Evolutionary conservation across 2,797 vertebrate genomes (phyloP), one percentile per base, ranked within the genome.

Genomic region (Ciconia nigra): DNA sequence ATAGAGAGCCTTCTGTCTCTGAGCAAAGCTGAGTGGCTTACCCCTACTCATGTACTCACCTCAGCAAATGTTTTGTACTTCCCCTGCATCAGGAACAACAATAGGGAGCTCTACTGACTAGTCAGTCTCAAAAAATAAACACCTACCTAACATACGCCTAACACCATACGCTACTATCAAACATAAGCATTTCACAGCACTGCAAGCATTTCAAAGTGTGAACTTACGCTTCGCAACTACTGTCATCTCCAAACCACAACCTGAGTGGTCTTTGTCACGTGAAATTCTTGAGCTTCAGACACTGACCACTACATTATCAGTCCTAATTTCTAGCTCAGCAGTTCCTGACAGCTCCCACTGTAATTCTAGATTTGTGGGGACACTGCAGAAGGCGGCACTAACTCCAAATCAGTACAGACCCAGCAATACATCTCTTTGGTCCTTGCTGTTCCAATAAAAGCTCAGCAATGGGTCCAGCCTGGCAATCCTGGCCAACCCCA

Each of bases 211-310:
- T 31, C 11, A 28, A 2, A 2, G 15, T 1, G 3, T 4, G 35
- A 61, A 47, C 13, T 35, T 29, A 8, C 51, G 37, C 51, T 46
- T 17, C 2, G 2, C 5, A 18, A 66, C 31, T 46, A 19, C 19
- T 2, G 0, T 24, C 18, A 54, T 39, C 78, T 54, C 63, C 90
- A 73, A 20, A 7, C 8, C 39, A 51, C 65, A 77, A 20, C 11
- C 44, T 10, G 44, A 4, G 2, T 2, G 25, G 4, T 12, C 58
- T 41, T 5, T 0, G 41, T 28, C 74, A 17, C 7, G 2, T 19
- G 14, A 7, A 15, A 10, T 22, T 25, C 25, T 25, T 13, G 33
- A 69, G 66, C 62, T 65, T 46, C 55, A 52, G 44, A 19, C 65
- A 25, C 33, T 35, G 52, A 26, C 33, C 29, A 3, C 8, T 11